phyloP scores from a whole-genome alignment of 2,888 invertebrate genomes.

The Meiosimyza decipiens region DNA sequence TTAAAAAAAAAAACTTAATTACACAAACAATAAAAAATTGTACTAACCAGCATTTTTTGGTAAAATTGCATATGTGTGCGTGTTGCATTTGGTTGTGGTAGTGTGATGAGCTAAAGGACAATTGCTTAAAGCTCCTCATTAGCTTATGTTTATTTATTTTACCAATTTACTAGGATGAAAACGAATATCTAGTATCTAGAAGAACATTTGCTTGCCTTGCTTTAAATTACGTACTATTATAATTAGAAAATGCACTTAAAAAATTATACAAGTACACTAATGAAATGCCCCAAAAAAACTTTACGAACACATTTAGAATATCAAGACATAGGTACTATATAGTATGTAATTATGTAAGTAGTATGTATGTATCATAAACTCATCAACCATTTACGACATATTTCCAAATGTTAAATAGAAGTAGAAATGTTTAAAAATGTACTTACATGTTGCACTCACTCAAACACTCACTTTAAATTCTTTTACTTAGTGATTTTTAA shows the following conservation, averaged over 20 bases:
- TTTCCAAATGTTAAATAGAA: constrained; percentile 53
- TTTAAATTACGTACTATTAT: no score
- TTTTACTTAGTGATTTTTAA: constrained; percentile 13
- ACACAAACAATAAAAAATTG: constrained; percentile 27
- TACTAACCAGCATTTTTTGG: constrained; percentile 28
- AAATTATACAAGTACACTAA: constrained; percentile 41
- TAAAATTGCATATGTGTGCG: constrained; percentile 9
- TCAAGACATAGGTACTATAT: constrained; percentile 9
- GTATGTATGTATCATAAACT: constrained; percentile 45
- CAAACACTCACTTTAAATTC: constrained; percentile 39
- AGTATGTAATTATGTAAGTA: constrained; percentile 8
- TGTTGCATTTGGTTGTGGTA: constrained; percentile 7
- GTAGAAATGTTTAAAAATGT: constrained; percentile 60
- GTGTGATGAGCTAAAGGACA: constrained; percentile 18
- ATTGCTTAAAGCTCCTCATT: not conserved
- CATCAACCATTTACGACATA: constrained; percentile 64
- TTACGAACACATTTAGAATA: constrained; percentile 25
- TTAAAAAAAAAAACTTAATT: constrained; percentile 25
- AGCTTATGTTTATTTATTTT: no score
- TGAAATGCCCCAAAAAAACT: constrained; percentile 40
- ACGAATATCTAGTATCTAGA: no score
- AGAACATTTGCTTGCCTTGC: no score
- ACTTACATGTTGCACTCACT: constrained; percentile 58
- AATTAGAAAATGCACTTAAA: constrained; percentile 41
- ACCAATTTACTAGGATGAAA: no score